These are phyloP conservation scores for Eclectus roratus DNA, from an alignment of 2,113 vertebrate species.

Conservation along the genomic window DNA sequence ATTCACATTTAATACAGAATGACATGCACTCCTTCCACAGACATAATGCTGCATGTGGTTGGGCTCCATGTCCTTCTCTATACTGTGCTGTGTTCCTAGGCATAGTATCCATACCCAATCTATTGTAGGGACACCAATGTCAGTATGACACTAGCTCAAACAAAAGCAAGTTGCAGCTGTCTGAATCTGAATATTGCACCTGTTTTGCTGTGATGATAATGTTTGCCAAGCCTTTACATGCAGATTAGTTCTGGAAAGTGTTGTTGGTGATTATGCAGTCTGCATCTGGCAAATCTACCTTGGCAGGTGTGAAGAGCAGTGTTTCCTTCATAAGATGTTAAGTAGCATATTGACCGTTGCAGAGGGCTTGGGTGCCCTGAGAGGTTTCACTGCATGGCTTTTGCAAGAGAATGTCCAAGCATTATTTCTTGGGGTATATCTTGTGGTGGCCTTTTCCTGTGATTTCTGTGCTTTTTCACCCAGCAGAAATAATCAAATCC, in stretches of 20 bases:
- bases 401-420: background rate
- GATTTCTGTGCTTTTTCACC: background rate
- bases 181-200: background rate
- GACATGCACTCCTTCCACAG: background rate
- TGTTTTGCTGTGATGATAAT: background rate
- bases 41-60: background rate
- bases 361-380: background rate
- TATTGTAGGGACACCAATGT: accelerated
- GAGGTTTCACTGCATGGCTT: background rate
- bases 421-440: background rate
- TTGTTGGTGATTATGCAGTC: background rate
- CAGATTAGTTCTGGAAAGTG: accelerated
- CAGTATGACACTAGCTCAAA: background rate
- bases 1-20: background rate
- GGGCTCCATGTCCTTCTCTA: background rate
- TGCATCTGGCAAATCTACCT: background rate
- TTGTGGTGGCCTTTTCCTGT: background rate
- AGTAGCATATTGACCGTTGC: background rate
- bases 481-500: background rate
- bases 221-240: background rate
- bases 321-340: background rate
- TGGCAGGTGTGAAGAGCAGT: background rate
- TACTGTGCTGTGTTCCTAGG: background rate
- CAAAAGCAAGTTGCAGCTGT: background rate
- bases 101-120: accelerated